These are phyloP conservation scores for Acipenser oxyrinchus DNA, from an alignment of 2,797 vertebrate genomes.

Conservation along the genomic window DNA sequence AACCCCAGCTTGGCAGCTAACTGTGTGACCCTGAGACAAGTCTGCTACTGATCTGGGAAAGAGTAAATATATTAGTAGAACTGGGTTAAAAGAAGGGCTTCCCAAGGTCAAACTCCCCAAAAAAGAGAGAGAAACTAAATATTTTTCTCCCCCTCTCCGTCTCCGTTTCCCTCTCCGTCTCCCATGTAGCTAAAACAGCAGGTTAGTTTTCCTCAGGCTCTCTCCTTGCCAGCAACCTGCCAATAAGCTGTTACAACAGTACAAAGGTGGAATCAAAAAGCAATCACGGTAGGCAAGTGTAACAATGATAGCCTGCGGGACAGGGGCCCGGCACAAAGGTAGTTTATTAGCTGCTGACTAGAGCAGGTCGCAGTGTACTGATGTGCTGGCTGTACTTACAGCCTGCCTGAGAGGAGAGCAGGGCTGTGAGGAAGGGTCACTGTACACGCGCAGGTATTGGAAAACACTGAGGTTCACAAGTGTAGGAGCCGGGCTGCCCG, in stretches of 20 bases:
- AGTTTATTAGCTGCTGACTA: no score
- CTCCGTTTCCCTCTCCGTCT: no score
- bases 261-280: slow-evolving; percentile 44
- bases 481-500: background rate
- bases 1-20: no score
- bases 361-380: slow-evolving; percentile 14
- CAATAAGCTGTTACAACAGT: slow-evolving; percentile 33
- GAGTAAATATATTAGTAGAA: no score
- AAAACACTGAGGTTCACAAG: slow-evolving; percentile 7
- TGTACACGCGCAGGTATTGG: background rate
- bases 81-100: no score
- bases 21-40: no score
- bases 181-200: no score
- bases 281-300: slow-evolving; percentile 39
- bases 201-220: no score
- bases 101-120: no score
- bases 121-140: no score
- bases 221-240: slow-evolving; percentile 1
- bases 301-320: slow-evolving; percentile 35
- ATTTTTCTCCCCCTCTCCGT: no score
- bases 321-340: background rate
- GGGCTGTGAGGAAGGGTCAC: background rate
- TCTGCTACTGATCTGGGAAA: no score
- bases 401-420: slow-evolving; percentile 7
- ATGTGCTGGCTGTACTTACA: slow-evolving; percentile 24